Conservation (phyloP, 2,113 vertebrate species). For the Galeopterus variegatus region DNA sequence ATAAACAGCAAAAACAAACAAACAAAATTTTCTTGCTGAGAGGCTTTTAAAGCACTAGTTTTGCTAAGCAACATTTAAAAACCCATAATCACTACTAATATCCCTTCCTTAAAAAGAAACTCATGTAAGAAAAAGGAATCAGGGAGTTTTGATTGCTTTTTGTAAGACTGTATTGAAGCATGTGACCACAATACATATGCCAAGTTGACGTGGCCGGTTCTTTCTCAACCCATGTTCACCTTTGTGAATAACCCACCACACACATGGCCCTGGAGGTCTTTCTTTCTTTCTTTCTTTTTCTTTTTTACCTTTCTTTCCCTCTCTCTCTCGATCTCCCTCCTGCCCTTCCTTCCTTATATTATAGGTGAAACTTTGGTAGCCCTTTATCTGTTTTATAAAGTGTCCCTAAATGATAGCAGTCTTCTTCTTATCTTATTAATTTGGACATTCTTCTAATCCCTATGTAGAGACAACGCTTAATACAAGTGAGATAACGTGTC, state of each 20-base stretch:
- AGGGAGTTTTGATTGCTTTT: constrained; percentile 33
- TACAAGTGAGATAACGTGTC: background rate
- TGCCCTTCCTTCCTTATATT: background rate
- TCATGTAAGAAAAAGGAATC: constrained; percentile 59
- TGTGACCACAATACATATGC: constrained; percentile 60
- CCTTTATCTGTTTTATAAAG: background rate
- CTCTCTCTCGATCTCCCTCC: background rate
- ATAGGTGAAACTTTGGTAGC: background rate
- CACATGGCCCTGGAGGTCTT: background rate
- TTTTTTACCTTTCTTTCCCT: background rate
- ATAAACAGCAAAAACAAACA: constrained; percentile 33
- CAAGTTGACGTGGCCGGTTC: background rate
- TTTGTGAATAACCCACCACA: background rate
- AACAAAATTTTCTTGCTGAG: constrained; percentile 25
- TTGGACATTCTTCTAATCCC: background rate
- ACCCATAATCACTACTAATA: constrained; percentile 59
- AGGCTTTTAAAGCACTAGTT: constrained; percentile 64
- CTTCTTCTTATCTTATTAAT: background rate
- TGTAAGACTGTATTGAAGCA: constrained; percentile 31
- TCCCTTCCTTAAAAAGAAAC: constrained; percentile 75
- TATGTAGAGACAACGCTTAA: background rate
- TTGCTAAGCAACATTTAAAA: constrained; percentile 62
- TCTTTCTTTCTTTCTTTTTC: background rate
- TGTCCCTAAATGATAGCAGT: background rate
- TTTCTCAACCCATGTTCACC: background rate